Percentiles rank a stretch among this genome's conserved stretches.
phyloP scores from a whole-genome alignment of 2,113 vertebrate species.

The Aepyceros melampus region DNA sequence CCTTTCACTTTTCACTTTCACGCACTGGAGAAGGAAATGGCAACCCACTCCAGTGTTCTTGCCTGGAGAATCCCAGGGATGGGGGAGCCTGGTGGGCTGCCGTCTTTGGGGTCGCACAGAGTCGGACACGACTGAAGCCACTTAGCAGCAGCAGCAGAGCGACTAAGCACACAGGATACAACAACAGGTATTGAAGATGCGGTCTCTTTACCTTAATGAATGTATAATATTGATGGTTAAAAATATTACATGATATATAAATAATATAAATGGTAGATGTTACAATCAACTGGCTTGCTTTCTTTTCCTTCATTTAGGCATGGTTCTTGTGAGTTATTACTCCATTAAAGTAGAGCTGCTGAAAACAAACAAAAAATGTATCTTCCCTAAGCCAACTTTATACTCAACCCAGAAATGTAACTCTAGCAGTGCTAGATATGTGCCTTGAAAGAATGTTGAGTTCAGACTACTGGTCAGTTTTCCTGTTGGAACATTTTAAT shows the following conservation, averaged over 20 bases:
- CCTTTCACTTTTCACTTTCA: no score
- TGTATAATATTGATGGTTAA: not conserved
- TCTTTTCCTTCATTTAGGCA: not conserved
- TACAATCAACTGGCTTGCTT: not conserved
- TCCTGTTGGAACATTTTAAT: not conserved
- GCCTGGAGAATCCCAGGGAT: no score
- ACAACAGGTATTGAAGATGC: not conserved
- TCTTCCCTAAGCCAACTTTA: not conserved
- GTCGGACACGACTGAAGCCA: no score
- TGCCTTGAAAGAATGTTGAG: not conserved
- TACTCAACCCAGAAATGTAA: not conserved
- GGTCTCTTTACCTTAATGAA: not conserved
- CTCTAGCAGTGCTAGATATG: not conserved
- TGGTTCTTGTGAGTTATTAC: not conserved
- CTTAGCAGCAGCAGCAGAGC: no score
- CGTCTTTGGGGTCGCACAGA: no score
- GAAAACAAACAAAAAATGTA: not conserved
- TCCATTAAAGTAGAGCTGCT: not conserved
- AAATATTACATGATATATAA: not conserved
- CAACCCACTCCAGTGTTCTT: no score
- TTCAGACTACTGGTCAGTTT: not conserved
- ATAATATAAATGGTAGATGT: not conserved
- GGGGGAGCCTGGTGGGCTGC: no score
- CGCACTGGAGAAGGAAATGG: no score
- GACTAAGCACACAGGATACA: not conserved